These are phyloP conservation scores for Electrona antarctica DNA, from an alignment of 2,113 vertebrate species.

Conservation along the genomic window DNA sequence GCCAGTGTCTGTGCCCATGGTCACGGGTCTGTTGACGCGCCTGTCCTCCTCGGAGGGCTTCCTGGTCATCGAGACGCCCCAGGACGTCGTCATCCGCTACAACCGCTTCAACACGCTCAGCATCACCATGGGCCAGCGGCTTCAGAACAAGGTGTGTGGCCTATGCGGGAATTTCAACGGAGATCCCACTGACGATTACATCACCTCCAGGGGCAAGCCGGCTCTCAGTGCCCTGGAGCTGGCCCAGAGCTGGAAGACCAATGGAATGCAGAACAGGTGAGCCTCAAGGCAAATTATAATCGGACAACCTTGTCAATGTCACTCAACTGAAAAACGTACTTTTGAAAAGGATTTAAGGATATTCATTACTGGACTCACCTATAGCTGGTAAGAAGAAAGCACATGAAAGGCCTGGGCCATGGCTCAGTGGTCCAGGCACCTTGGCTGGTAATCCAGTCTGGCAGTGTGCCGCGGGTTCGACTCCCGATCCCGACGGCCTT, in stretches of 20 bases:
- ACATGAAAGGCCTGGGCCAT: too few species aligned
- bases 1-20: slow-evolving; percentile 89
- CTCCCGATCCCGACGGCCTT: too few species aligned
- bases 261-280: slow-evolving; percentile 98
- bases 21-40: slow-evolving; percentile 92
- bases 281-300: too few species aligned
- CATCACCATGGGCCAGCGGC: slow-evolving; percentile 89
- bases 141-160: slow-evolving; percentile 98
- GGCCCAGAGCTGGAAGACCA: slow-evolving; percentile 99
- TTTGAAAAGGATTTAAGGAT: too few species aligned
- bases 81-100: slow-evolving; percentile 93
- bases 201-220: slow-evolving; percentile 90
- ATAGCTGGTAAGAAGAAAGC: too few species aligned
- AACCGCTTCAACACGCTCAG: slow-evolving; percentile 95
- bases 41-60: slow-evolving; percentile 95
- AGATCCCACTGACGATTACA: slow-evolving; percentile 90
- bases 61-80: slow-evolving; percentile 93
- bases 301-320: too few species aligned
- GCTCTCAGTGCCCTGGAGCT: slow-evolving; percentile 91
- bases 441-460: too few species aligned
- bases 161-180: slow-evolving; percentile 98
- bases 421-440: too few species aligned
- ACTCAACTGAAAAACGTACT: too few species aligned
- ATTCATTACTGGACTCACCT: too few species aligned
- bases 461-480: too few species aligned